Evolutionary conservation across 2,888 invertebrate species (phyloP).

Genomic region (Hemithea aestivaria): DNA sequence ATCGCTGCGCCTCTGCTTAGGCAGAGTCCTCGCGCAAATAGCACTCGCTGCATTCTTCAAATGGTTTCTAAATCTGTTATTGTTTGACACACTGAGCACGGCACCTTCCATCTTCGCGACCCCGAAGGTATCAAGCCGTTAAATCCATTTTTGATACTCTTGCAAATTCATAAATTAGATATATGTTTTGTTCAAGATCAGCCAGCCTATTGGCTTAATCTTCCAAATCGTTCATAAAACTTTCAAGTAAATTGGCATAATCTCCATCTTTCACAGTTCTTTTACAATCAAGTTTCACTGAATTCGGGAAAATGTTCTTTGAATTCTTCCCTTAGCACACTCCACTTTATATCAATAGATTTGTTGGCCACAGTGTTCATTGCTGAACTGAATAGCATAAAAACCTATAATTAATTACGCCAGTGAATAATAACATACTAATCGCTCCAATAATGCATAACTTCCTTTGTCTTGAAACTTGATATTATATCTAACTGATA

Average conservation of each 20-base stretch:
- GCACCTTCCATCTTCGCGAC: conserved; percentile 71
- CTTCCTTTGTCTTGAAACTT: conserved; percentile 12
- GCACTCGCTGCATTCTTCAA: conserved; percentile 72
- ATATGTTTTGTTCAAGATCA: conserved; percentile 17
- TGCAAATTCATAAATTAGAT: no score
- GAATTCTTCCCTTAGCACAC: conserved; percentile 24
- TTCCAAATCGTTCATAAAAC: conserved; percentile 17
- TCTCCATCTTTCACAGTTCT: conserved; percentile 20
- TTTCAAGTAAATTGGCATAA: conserved; percentile 15
- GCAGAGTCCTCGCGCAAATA: conserved; percentile 66
- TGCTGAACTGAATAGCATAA: conserved; percentile 22
- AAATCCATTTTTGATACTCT: conserved; percentile 49
- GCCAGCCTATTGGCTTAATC: conserved; percentile 4
- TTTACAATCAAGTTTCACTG: conserved; percentile 12
- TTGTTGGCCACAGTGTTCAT: conserved; percentile 25
- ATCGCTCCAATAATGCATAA: conserved; percentile 1
- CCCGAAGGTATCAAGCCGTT: no score
- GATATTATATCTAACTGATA: no score
- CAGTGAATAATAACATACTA: conserved; percentile 10
- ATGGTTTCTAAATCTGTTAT: conserved; percentile 64
- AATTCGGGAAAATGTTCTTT: conserved; percentile 15
- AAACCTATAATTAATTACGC: conserved; percentile 5
- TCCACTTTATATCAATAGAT: conserved; percentile 23
- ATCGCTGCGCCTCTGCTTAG: conserved; percentile 67
- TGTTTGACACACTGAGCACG: conserved; percentile 69